phyloP scores from a whole-genome alignment of 1,140 invertebrate species.

The Cyclina sinensis region DNA sequence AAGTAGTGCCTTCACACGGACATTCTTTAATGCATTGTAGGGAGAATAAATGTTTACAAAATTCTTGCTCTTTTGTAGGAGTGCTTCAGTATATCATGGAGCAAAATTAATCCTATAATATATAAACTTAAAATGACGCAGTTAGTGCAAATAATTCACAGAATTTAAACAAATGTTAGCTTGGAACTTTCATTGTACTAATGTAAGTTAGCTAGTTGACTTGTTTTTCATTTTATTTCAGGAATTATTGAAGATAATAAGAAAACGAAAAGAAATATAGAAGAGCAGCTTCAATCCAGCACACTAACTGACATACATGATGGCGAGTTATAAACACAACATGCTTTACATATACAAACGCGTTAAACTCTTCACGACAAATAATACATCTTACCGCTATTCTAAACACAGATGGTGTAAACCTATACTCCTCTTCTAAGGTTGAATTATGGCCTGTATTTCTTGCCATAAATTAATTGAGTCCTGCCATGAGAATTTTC shows the following conservation, averaged over 20 bases:
- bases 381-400: constrained; percentile 29
- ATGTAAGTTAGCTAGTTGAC: constrained; percentile 36
- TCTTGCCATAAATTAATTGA: constrained; percentile 66
- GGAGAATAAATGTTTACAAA: no score
- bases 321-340: constrained; percentile 31
- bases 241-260: constrained; percentile 1
- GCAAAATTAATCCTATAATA: neutral
- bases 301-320: constrained; percentile 26
- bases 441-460: constrained; percentile 67
- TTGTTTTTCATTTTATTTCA: constrained; percentile 1
- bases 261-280: neutral
- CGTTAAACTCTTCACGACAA: no score
- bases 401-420: constrained; percentile 72
- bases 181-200: neutral
- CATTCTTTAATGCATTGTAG: no score
- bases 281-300: neutral
- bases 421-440: constrained; percentile 67
- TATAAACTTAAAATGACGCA: neutral
- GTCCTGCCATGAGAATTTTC: constrained; percentile 56
- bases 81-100: neutral
- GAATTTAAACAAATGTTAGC: neutral
- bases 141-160: neutral
- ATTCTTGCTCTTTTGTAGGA: neutral
- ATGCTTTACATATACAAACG: neutral
- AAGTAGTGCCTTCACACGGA: no score